Conservation (phyloP, 2,888 invertebrate species). For the Cantharis nigra region DNA sequence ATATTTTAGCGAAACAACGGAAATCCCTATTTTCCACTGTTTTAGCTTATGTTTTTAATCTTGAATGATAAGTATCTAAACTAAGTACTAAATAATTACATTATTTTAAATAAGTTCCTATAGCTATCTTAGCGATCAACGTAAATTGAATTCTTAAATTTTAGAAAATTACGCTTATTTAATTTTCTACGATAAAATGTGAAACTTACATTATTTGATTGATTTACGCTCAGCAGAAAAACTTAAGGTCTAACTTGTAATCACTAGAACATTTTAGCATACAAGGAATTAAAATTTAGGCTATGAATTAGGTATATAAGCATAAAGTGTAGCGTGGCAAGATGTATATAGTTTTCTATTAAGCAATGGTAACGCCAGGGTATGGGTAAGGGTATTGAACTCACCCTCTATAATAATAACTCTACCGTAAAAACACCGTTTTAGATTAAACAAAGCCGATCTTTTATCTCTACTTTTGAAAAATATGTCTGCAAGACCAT, state of each 20-base stretch:
- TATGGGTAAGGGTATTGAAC: background rate
- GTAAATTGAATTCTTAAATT: background rate
- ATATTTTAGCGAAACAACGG: background rate
- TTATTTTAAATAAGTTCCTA: too few species aligned
- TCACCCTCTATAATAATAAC: background rate
- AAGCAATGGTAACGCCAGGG: background rate
- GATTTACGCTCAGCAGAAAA: background rate
- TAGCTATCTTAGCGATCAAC: too few species aligned
- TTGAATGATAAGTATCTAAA: too few species aligned
- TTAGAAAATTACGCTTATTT: background rate
- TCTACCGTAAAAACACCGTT: background rate
- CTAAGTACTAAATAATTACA: too few species aligned
- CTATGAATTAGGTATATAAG: too few species aligned
- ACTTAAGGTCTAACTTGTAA: background rate
- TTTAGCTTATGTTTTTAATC: too few species aligned
- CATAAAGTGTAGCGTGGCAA: background rate
- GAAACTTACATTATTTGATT: background rate
- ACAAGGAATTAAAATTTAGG: too few species aligned
- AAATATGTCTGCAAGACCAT: too few species aligned
- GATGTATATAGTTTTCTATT: background rate
- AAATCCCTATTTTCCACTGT: too few species aligned
- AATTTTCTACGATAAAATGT: background rate
- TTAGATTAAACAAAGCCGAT: background rate
- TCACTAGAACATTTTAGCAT: too few species aligned
- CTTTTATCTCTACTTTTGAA: too few species aligned